These are phyloP conservation scores for Fopius arisanus DNA, from an alignment of 1,140 invertebrate species.

Conservation along the genomic window DNA sequence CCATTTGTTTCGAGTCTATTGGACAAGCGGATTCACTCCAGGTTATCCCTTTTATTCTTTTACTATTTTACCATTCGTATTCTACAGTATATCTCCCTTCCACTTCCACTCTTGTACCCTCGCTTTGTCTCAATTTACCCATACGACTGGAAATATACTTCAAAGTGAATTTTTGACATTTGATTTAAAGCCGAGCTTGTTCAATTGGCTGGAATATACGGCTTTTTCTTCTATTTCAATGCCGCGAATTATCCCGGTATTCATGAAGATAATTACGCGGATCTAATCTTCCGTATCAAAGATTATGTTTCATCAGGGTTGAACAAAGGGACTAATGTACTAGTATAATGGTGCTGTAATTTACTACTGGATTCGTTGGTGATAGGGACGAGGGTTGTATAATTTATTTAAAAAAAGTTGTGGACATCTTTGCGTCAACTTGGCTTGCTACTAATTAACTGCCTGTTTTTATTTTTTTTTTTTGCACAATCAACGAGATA, in stretches of 20 bases:
- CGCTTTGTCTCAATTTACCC: constrained; percentile 12
- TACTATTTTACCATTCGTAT: constrained; percentile 6
- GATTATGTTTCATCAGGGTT: no score
- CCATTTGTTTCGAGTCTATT: constrained; percentile 30
- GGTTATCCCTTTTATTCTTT: constrained; percentile 8
- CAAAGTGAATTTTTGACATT: constrained; percentile 28
- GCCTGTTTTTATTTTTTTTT: no score
- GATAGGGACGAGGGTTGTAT: neutral
- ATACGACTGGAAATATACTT: constrained; percentile 5
- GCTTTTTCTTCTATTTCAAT: neutral
- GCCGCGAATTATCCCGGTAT: neutral
- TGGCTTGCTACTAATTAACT: neutral
- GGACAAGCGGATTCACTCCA: constrained; percentile 20
- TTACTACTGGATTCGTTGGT: neutral
- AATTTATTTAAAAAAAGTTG: neutral
- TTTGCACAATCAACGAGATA: neutral
- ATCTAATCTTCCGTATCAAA: no score
- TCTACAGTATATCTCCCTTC: neutral
- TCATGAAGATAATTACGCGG: neutral
- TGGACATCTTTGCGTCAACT: neutral
- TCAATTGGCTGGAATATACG: constrained; percentile 2
- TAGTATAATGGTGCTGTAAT: neutral
- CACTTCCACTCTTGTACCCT: neutral
- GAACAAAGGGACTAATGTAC: neutral
- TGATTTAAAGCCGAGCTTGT: neutral